Evolutionary conservation across 92 coral and sea anemone genomes (phyloP).

Genomic region (Palythoa grandis): DNA sequence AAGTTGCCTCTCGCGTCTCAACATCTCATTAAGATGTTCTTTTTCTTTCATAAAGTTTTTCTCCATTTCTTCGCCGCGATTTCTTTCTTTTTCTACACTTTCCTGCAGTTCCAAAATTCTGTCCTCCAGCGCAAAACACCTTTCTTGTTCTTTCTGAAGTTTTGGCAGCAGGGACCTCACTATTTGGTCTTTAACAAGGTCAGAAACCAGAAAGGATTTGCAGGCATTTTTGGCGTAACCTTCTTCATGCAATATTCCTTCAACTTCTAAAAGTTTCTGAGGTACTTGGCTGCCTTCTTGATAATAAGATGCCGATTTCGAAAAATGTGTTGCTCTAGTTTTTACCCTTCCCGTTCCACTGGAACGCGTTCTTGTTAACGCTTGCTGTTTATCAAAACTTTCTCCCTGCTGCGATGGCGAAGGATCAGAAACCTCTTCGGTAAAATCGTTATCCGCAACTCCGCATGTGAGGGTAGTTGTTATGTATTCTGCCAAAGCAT

Average conservation of each 20-base stretch:
- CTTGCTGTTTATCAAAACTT: not conserved
- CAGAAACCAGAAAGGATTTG: not conserved
- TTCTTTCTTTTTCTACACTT: constrained; percentile 31
- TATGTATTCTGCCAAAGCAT: constrained; percentile 18
- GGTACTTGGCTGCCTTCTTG: not conserved
- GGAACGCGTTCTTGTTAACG: not conserved
- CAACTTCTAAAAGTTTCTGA: not conserved
- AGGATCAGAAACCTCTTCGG: not conserved
- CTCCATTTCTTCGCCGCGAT: constrained; percentile 48
- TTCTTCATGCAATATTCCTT: not conserved
- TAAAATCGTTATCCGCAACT: not conserved
- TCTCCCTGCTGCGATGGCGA: not conserved
- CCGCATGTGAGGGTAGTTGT: not conserved
- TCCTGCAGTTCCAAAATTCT: constrained; percentile 37
- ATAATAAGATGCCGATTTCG: not conserved
- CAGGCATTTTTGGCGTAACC: not conserved
- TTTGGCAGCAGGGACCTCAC: not conserved
- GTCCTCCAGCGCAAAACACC: constrained; percentile 40
- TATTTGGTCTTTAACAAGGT: not conserved
- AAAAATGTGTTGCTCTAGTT: not conserved
- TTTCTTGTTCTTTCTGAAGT: constrained; percentile 25
- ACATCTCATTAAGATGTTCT: constrained; percentile 29
- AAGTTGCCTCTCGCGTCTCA: constrained; percentile 36
- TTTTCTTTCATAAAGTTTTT: constrained; percentile 41
- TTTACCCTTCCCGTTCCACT: not conserved